Evolutionary conservation across 2,113 vertebrate species (phyloP), one percentile per base, ranked within the genome.

Genomic region (Symphodus melops): DNA sequence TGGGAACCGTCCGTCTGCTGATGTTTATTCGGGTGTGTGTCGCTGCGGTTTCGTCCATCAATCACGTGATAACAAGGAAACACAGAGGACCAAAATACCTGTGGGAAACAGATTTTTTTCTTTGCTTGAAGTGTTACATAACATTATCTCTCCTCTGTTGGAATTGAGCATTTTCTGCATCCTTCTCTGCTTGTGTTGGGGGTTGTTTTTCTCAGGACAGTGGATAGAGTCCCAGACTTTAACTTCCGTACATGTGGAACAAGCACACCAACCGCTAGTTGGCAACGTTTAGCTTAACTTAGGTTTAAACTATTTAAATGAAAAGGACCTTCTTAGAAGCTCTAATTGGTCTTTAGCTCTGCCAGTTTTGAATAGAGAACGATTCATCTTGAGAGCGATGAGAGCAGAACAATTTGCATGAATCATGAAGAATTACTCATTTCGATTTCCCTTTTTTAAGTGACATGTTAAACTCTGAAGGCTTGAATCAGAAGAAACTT

Each of bases 31-130:
- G 28, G 16, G 39, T 41, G 39, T 10, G 39, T 41, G 39, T 41
- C 48, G 3, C 53, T 58, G 36, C 54, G 41, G 11, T 25, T 58
- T 57, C 55, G 42, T 87, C 69, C 55, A 84, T 76, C 70, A 82
- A 78, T 44, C 19, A 44, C 28, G 61, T 49, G 64, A 65, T 65
- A 52, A 44, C 65, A 36, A 63, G 75, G 51, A 69, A 19, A n/a
- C 6, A 49, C 33, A 44, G 61, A 69, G 37, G 56, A 80, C 37
- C 58, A 11, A 33, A 28, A 56, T 54, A 44, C 54, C 54, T 53
- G 54, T 55, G 76, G 39, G 71, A 44, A 53, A 68, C 37, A 37
- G 56, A 33, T 33, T 33, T 10, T 53, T 19, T 60, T 28, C 21
- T 13, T 37, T 16, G 16, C 23, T 28, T 36, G 19, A 2, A 52